Percentiles rank a stretch among this genome's conserved stretches.
phyloP scores from a whole-genome alignment of 2,797 vertebrate genomes.

The Cyprinella venusta region DNA sequence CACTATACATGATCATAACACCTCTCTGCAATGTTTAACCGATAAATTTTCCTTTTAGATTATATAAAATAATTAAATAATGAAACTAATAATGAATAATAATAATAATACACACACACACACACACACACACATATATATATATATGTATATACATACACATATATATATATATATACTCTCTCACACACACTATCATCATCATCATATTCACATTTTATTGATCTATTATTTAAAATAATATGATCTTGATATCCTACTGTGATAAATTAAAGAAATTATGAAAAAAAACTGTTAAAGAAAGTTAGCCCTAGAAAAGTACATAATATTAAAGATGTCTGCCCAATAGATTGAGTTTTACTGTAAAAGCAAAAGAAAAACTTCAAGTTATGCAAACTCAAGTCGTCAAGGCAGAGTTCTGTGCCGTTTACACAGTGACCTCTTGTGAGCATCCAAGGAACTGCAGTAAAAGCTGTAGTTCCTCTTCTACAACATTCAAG shows the following conservation, averaged over 20 bases:
- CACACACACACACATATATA: too few species aligned
- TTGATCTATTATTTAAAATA: not conserved
- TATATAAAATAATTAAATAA: not conserved
- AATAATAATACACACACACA: too few species aligned
- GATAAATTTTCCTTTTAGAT: not conserved
- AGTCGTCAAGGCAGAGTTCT: not conserved
- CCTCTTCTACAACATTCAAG: not conserved
- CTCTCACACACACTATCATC: not conserved
- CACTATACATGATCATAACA: not conserved
- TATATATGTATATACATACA: not conserved
- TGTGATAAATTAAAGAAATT: not conserved
- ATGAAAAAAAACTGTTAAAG: not conserved
- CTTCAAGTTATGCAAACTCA: not conserved
- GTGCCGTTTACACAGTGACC: conserved; percentile 32
- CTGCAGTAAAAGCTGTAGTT: not conserved
- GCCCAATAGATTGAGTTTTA: not conserved
- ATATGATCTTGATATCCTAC: not conserved
- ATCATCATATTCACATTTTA: not conserved
- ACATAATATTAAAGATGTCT: conserved; percentile 6
- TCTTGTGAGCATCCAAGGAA: conserved; percentile 48
- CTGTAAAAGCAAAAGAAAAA: conserved; percentile 7
- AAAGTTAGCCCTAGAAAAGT: not conserved
- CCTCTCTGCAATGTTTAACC: too few species aligned
- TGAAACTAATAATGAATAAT: not conserved
- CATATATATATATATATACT: too few species aligned